A percentile compares a stretch with the other conserved stretches of the same genome.
phyloP scores from a whole-genome alignment of 1,140 invertebrate species.

The Lordiphosa stackelbergi region DNA sequence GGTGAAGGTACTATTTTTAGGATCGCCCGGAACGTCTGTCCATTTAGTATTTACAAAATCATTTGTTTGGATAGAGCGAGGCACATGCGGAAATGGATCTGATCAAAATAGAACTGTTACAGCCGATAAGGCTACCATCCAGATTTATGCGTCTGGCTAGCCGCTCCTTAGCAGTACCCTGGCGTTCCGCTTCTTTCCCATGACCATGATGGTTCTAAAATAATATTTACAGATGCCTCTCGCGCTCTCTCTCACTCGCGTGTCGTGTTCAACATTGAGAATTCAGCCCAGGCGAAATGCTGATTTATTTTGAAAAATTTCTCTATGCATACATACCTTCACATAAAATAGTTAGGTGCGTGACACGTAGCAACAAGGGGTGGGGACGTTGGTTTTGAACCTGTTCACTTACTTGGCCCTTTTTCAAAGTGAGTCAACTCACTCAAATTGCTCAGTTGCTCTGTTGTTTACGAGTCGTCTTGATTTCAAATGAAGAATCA shows the following conservation, averaged over 20 bases:
- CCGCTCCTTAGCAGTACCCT: conserved; percentile 1
- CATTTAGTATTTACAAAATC: conserved; percentile 12
- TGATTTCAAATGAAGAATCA: too few species aligned
- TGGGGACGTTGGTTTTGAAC: not conserved
- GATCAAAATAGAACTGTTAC: conserved; percentile 15
- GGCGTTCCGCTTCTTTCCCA: conserved; percentile 2
- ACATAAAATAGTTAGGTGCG: conserved; percentile 2
- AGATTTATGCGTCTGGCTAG: conserved; percentile 8
- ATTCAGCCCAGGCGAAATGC: conserved; percentile 25
- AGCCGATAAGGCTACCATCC: not conserved
- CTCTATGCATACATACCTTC: conserved; percentile 4
- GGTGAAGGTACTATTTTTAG: conserved; percentile 14
- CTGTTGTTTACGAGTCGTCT: too few species aligned
- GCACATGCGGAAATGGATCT: conserved; percentile 6
- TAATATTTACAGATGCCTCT: conserved; percentile 14
- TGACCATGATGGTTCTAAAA: conserved; percentile 9
- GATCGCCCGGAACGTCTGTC: not conserved
- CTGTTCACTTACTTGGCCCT: conserved; percentile 2
- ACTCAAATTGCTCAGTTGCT: too few species aligned
- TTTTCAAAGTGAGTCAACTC: not conserved
- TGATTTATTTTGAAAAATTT: conserved; percentile 31
- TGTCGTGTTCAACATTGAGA: conserved; percentile 11
- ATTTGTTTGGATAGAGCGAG: conserved; percentile 1
- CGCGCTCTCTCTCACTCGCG: not conserved
- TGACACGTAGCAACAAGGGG: conserved; percentile 4